These are phyloP conservation scores for Pangasius krempfi DNA, from an alignment of 2,797 vertebrate genomes.

Conservation along the genomic window DNA sequence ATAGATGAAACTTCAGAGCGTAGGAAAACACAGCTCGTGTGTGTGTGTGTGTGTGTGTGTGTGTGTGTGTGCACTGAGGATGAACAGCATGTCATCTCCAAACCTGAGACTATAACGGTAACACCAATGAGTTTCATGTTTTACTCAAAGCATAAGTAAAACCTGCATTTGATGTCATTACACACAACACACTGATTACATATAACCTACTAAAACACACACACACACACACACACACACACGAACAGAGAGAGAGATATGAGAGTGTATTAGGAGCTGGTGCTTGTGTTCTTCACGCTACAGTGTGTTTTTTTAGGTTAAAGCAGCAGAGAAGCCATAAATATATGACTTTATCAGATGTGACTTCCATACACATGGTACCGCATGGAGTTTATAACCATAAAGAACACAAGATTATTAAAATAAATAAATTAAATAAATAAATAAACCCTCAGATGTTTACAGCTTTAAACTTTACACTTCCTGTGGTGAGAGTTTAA, in stretches of 20 bases:
- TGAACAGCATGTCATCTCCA: conserved; percentile 8
- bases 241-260: background rate
- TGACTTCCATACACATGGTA: background rate
- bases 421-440: background rate
- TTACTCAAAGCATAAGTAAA: conserved; percentile 13
- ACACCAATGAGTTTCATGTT: conserved; percentile 15
- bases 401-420: background rate
- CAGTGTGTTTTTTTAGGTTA: background rate
- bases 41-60: conserved; percentile 3
- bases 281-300: background rate
- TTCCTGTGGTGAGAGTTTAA: background rate
- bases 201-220: background rate
- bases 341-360: background rate
- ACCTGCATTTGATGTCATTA: background rate
- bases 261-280: too few species aligned
- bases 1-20: background rate
- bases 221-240: background rate
- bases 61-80: background rate
- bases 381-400: background rate
- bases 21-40: background rate
- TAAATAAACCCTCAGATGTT: background rate
- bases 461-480: background rate
- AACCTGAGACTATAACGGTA: conserved; percentile 22
- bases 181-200: background rate
- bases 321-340: background rate